Percentiles rank a stretch among this genome's conserved stretches.
Conservation (phyloP, 2,888 invertebrate genomes). For the Spialia ferax region DNA sequence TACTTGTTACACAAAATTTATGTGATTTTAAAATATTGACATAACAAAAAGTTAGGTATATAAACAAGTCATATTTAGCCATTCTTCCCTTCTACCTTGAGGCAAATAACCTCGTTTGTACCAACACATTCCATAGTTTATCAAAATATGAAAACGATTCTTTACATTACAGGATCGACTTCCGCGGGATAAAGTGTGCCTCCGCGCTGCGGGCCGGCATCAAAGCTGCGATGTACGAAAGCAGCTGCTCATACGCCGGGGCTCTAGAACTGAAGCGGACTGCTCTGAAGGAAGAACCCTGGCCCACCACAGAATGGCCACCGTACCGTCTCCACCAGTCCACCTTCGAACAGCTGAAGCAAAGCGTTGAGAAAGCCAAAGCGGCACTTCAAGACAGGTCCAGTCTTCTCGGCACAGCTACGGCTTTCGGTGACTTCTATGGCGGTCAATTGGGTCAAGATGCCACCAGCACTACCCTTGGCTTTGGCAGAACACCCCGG, state of each 20-base stretch:
- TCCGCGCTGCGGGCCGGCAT: constrained; percentile 71
- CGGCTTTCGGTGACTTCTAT: constrained; percentile 90
- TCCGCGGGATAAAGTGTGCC: constrained; percentile 76
- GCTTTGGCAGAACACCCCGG: constrained; percentile 70
- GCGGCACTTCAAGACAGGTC: constrained; percentile 92
- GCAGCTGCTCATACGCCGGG: constrained; percentile 96
- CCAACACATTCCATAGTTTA: no score
- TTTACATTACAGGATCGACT: constrained; percentile 66
- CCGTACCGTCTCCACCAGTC: constrained; percentile 94
- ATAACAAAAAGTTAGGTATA: no score
- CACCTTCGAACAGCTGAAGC: constrained; percentile 96
- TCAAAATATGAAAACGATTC: background rate
- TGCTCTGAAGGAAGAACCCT: constrained; percentile 85
- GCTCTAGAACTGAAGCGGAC: constrained; percentile 92
- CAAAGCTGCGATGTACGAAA: constrained; percentile 94
- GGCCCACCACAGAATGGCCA: constrained; percentile 90
- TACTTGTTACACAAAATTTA: no score
- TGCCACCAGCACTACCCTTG: constrained; percentile 64
- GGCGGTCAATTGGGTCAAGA: constrained; percentile 83
- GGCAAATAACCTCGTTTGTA: no score
- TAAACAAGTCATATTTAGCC: no score
- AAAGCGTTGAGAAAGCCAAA: constrained; percentile 96
- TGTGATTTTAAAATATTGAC: no score
- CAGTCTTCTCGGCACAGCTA: constrained; percentile 89
- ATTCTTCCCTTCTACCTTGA: no score